Base-by-base conservation (phyloP, 2,888 invertebrate species). In the Ecliptopera silaceata region DNA sequence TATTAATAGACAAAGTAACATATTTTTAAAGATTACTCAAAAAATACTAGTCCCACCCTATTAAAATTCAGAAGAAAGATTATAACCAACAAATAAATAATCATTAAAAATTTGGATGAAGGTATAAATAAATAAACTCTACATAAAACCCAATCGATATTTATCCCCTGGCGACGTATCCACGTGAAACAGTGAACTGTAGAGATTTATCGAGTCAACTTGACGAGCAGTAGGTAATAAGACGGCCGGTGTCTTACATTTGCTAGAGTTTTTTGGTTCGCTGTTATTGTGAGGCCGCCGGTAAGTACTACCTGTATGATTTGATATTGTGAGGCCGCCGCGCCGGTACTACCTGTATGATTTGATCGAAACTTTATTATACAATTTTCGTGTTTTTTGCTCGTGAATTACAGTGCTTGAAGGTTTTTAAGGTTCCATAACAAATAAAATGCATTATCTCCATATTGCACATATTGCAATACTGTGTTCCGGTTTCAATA, bases 311-410 rank as follows among this genome's bases (percentile, higher is more conserved):
- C 26, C 10, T 4, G 2, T 42, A 50, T 15, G 32, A 46, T 51
- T 52, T 29, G 59, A 42, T 49, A 46, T 17, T 32, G n/a, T 36
- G 15, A 36, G 36, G 42, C 42, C n/a, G 22, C 36, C 26, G 26
- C 20, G 48, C 54, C 18, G 36, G 54, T 47, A 55, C 51, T 48
- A 12, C 26, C 10, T 4, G 2, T 42, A 50, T 15, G 32, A 46
- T 51, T 52, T 29, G 59, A 42, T 49, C 48, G 18, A 50, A 26
- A 56, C 52, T 46, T 38, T 34, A 17, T 36, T 50, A 59, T 61
- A 51, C 55, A 32, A 55, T 46, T 49, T 11, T 49, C 17, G 59
- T 15, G 15, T 15, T 47, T 61, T 61, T 61, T 64, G 53, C 44
- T 43, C 36, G 38, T 13, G 22, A 50, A 32, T 26, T 29, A 47